Conservation (phyloP, 2,888 invertebrate species). For the Troides helena region DNA sequence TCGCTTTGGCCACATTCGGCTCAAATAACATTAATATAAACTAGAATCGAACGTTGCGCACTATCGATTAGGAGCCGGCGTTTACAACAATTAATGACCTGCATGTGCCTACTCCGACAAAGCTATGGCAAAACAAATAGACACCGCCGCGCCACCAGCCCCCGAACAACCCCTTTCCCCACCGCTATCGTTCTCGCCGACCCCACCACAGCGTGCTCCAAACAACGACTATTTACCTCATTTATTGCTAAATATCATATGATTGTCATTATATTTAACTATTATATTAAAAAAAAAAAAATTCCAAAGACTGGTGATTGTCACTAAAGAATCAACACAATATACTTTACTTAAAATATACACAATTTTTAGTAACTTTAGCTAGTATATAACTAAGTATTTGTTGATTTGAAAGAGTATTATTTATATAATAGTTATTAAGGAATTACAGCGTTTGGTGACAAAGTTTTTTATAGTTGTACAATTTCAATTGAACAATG, state of each 20-base stretch:
- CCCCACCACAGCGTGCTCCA: constrained; percentile 60
- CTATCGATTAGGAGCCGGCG: constrained; percentile 79
- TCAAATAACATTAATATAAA: constrained; percentile 80
- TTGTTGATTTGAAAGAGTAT: too few species aligned
- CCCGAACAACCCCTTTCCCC: too few species aligned
- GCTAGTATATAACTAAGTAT: too few species aligned
- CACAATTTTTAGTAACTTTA: too few species aligned
- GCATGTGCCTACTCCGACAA: constrained; percentile 78
- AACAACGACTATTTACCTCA: constrained; percentile 36
- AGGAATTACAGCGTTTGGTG: not conserved
- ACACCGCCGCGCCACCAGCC: constrained; percentile 64
- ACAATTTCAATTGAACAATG: constrained; percentile 7
- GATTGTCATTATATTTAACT: not conserved
- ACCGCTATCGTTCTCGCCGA: too few species aligned
- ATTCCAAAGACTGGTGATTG: not conserved
- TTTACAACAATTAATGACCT: constrained; percentile 81
- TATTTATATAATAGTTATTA: not conserved
- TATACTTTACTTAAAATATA: too few species aligned
- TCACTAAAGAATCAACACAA: not conserved
- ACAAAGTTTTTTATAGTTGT: not conserved
- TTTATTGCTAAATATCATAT: constrained; percentile 9
- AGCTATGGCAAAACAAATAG: constrained; percentile 80
- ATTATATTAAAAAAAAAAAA: not conserved
- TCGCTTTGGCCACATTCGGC: constrained; percentile 51
- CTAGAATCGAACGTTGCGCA: constrained; percentile 77